Conservation (phyloP, 2,888 invertebrate species). For the Phortica magna region DNA sequence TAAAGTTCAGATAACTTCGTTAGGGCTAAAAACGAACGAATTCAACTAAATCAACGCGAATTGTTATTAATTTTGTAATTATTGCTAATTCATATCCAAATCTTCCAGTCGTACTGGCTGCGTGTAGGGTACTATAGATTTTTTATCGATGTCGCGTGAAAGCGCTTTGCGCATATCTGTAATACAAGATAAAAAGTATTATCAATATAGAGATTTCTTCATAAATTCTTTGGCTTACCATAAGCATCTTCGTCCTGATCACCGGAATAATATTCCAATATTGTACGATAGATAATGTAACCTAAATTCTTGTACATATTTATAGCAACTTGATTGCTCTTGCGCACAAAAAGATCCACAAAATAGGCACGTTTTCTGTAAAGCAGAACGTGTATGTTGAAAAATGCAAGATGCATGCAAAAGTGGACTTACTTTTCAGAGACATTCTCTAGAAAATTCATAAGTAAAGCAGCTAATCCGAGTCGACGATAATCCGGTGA, state of each 20-base stretch:
- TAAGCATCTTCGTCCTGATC: conserved; percentile 99
- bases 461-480: conserved; percentile 94
- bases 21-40: not conserved
- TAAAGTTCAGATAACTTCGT: too few relatives aligned
- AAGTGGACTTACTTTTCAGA: conserved; percentile 88
- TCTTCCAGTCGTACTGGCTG: conserved; percentile 98
- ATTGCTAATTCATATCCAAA: conserved; percentile 82
- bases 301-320: conserved; percentile 98
- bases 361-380: conserved; percentile 96
- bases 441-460: conserved; percentile 96
- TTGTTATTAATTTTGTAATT: conserved; percentile 36
- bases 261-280: conserved; percentile 98
- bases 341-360: conserved; percentile 98
- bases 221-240: conserved; percentile 81
- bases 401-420: not conserved
- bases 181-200: not conserved
- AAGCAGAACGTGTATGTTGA: not conserved
- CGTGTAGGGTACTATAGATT: conserved; percentile 93
- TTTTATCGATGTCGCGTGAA: conserved; percentile 93
- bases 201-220: not conserved
- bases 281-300: conserved; percentile 97
- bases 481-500: conserved; percentile 95
- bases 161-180: conserved; percentile 99
- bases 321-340: conserved; percentile 97
- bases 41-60: not conserved